Conservation (phyloP, 2,797 vertebrate genomes). For the Ptychadena robeensis region DNA sequence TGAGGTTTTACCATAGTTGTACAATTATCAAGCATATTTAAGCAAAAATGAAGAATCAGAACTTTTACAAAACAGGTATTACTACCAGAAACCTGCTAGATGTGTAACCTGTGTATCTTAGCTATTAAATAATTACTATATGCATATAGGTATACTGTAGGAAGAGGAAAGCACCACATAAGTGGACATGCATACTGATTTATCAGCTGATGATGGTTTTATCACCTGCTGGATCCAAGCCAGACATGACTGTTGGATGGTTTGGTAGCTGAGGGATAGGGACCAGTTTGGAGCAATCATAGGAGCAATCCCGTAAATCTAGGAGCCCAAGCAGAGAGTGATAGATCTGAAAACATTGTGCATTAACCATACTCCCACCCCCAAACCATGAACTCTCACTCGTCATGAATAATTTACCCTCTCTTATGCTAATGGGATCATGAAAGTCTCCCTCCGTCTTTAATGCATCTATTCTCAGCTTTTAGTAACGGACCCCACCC, state of each 20-base stretch:
- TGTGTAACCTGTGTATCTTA: background rate
- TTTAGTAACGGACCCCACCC: conserved; percentile 92
- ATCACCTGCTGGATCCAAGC: conserved; percentile 96
- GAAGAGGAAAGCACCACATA: conserved; percentile 4
- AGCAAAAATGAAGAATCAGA: background rate
- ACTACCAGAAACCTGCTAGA: background rate
- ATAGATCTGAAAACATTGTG: conserved; percentile 99
- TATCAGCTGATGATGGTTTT: conserved; percentile 80
- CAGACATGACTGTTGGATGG: conserved; percentile 91
- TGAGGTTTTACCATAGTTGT: too few species aligned
- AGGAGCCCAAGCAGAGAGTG: conserved; percentile 93
- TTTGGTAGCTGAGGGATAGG: conserved; percentile 76
- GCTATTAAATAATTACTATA: background rate
- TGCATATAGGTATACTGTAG: background rate
- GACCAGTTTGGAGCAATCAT: conserved; percentile 87
- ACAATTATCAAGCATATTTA: too few species aligned
- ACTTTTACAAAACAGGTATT: background rate
- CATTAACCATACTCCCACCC: conserved; percentile 99
- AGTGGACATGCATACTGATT: conserved; percentile 28
- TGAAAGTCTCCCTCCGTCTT: conserved; percentile 96
- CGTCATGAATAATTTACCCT: conserved; percentile 99
- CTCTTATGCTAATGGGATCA: conserved; percentile 99
- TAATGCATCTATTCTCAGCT: conserved; percentile 92
- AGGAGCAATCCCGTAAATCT: conserved; percentile 95
- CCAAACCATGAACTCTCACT: conserved; percentile 99